Conservation (phyloP, 2,888 invertebrate species). For the Carterocephalus palaemon region DNA sequence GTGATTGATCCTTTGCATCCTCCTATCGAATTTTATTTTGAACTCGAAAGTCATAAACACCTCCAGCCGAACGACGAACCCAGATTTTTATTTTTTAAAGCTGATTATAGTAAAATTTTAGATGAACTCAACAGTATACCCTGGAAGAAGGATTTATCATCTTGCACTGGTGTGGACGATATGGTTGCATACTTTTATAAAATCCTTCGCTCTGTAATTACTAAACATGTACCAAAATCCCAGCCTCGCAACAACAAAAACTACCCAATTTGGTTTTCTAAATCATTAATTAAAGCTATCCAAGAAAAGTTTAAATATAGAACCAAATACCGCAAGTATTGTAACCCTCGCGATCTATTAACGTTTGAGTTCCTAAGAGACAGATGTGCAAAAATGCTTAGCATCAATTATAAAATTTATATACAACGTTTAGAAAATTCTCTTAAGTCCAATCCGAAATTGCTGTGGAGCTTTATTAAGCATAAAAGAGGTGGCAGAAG, state of each 20-base stretch:
- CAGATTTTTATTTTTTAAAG: neutral
- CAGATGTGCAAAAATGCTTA: neutral
- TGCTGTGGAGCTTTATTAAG: too few relatives aligned
- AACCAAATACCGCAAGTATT: neutral
- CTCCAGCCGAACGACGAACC: neutral
- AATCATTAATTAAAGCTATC: neutral
- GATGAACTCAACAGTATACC: neutral
- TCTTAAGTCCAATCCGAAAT: too few relatives aligned
- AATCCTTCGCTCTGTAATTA: neutral
- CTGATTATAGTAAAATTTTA: neutral
- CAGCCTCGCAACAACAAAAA: neutral
- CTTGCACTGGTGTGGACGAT: neutral
- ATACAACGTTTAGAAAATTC: too few relatives aligned
- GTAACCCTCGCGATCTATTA: too few relatives aligned
- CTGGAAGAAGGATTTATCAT: neutral
- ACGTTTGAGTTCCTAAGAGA: constrained; percentile 1
- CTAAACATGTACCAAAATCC: neutral
- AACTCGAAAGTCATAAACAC: neutral
- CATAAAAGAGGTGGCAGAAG: too few relatives aligned
- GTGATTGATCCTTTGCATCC: neutral
- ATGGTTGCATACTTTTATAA: neutral
- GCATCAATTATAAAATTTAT: too few relatives aligned
- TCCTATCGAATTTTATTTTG: neutral
- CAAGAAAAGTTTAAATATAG: neutral
- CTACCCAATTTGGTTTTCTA: neutral